A percentile compares a stretch with the other conserved stretches of the same genome.
phyloP scores from a whole-genome alignment of 2,888 invertebrate genomes.

The Scaptodrosophila latifasciaeformis region DNA sequence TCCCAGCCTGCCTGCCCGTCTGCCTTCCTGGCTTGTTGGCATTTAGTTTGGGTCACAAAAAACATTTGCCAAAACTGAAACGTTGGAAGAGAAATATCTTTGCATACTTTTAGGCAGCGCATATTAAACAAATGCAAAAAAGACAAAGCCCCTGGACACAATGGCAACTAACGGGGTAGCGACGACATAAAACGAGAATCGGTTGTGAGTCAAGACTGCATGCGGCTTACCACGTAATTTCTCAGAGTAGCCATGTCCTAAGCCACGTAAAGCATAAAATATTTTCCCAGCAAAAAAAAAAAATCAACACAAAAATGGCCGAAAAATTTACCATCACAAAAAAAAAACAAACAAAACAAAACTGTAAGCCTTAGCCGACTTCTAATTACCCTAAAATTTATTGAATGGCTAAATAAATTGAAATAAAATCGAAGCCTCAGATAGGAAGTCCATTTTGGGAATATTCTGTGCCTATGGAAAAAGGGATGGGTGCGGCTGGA shows the following conservation, averaged over 20 bases:
- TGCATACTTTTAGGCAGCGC: constrained; percentile 64
- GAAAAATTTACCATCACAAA: no score
- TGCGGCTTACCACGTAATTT: constrained; percentile 60
- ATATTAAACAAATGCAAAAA: constrained; percentile 57
- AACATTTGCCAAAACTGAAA: background rate
- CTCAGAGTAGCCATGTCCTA: constrained; percentile 62
- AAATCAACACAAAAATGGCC: no score
- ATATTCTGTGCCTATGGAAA: no score
- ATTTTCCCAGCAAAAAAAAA: constrained; percentile 35
- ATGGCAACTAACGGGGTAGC: no score
- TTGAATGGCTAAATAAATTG: no score
- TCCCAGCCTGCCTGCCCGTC: constrained; percentile 3
- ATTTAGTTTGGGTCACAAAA: background rate
- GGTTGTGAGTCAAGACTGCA: constrained; percentile 13
- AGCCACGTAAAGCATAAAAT: constrained; percentile 68
- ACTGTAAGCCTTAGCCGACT: no score
- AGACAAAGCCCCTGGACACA: background rate
- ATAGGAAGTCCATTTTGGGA: no score
- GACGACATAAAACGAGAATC: no score
- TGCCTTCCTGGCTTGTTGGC: background rate
- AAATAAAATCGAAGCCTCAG: no score
- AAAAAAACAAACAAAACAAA: no score
- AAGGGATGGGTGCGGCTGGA: no score
- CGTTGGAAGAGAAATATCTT: constrained; percentile 59
- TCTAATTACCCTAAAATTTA: no score